Conservation (phyloP, 2,888 invertebrate species). For the Hydrotaea diabolus region DNA sequence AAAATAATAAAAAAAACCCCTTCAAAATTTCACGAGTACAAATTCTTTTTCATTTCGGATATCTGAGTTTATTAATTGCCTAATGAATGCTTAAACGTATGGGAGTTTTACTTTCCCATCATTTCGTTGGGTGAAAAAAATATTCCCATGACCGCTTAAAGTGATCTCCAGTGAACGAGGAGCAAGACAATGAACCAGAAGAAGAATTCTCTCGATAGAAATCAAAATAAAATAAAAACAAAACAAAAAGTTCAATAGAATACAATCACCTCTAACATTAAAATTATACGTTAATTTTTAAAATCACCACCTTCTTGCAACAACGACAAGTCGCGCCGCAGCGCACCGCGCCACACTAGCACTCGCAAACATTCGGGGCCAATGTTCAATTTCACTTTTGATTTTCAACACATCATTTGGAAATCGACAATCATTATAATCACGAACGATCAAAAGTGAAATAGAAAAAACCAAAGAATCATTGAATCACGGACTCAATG, state of each 20-base stretch:
- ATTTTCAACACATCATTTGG: slow-evolving; percentile 50
- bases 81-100: neutral
- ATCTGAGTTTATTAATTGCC: neutral
- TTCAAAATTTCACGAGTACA: neutral
- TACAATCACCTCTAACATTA: neutral
- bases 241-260: neutral
- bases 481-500: slow-evolving; percentile 15
- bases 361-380: neutral
- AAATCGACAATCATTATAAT: slow-evolving; percentile 23
- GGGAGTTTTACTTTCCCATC: slow-evolving; percentile 8
- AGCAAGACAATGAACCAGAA: neutral
- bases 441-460: slow-evolving; percentile 15
- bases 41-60: neutral
- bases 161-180: neutral
- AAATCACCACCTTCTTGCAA: neutral
- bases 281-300: slow-evolving; percentile 6
- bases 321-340: too few relatives aligned
- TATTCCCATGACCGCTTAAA: slow-evolving; percentile 3
- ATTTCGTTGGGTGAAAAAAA: neutral
- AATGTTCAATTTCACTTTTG: slow-evolving; percentile 59
- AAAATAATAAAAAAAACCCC: neutral
- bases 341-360: too few relatives aligned
- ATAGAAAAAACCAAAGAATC: slow-evolving; percentile 12
- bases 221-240: neutral
- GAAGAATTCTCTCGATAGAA: neutral